phyloP scores from a whole-genome alignment of 64 coral and sea anemone genomes.

The Montipora efflorescens region DNA sequence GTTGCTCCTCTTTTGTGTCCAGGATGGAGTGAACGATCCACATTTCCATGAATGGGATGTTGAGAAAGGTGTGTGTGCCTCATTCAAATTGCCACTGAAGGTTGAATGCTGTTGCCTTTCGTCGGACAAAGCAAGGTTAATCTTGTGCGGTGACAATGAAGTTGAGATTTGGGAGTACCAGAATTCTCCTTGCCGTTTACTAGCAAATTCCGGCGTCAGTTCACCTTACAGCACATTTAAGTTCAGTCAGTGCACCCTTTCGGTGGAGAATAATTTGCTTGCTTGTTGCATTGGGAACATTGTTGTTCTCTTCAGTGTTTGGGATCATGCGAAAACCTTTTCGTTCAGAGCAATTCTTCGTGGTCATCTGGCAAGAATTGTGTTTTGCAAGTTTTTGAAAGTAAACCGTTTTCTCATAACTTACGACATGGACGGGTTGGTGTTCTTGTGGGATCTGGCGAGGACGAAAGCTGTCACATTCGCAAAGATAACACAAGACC shows the following conservation, averaged over 20 bases:
- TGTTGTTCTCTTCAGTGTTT: slow-evolving; percentile 19
- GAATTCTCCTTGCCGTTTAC: no score
- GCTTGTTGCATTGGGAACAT: neutral
- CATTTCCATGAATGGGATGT: neutral
- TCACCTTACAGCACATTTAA: no score
- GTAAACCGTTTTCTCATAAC: neutral
- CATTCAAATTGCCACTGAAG: neutral
- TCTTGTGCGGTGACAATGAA: no score
- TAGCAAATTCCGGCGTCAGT: no score
- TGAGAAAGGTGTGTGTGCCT: neutral
- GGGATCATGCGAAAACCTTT: neutral
- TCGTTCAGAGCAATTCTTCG: neutral
- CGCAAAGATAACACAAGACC: no score
- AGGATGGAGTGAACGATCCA: neutral
- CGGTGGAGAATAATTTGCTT: no score
- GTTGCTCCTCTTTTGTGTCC: neutral
- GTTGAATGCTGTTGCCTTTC: neutral
- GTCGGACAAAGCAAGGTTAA: neutral
- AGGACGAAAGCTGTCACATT: neutral
- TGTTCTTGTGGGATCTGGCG: slow-evolving; percentile 24
- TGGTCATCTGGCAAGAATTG: slow-evolving; percentile 36
- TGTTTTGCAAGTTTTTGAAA: slow-evolving; percentile 35
- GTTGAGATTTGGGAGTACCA: no score
- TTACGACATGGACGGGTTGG: neutral
- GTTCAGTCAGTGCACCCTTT: no score